phyloP scores from a whole-genome alignment of 2,113 vertebrate genomes.

The Entosphenus tridentatus region DNA sequence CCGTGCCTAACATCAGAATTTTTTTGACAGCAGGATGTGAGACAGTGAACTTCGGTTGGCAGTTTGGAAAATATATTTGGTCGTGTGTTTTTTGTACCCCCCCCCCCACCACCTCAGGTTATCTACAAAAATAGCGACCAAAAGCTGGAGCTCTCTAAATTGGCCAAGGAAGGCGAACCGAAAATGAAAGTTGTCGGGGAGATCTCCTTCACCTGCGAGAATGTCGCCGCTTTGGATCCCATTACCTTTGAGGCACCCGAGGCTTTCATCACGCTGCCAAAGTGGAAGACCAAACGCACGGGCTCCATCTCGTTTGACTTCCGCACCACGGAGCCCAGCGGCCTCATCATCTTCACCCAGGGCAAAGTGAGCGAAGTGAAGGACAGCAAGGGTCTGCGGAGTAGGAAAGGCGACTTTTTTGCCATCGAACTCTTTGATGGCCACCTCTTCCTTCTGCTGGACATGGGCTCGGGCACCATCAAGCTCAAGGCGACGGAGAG shows the following conservation, averaged over 20 bases:
- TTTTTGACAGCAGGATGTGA: no score
- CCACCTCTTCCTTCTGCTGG: constrained; percentile 69
- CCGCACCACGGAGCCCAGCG: constrained; percentile 55
- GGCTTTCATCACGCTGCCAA: constrained; percentile 44
- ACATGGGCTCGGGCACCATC: constrained; percentile 94
- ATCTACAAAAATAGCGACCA: constrained; percentile 93
- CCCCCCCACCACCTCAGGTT: constrained; percentile 25
- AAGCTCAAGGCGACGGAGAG: constrained; percentile 77
- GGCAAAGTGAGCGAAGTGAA: constrained; percentile 77
- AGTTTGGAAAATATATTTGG: no score
- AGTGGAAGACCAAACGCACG: constrained; percentile 48
- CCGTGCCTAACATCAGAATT: no score
- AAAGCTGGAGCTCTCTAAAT: constrained; percentile 58
- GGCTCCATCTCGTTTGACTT: constrained; percentile 76
- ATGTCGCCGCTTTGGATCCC: constrained; percentile 54
- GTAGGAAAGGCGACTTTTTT: constrained; percentile 87
- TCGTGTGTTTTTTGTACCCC: no score
- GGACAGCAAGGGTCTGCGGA: constrained; percentile 61
- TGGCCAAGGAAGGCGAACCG: constrained; percentile 53
- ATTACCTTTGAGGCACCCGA: constrained; percentile 50
- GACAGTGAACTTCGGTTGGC: no score
- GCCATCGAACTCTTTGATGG: constrained; percentile 95
- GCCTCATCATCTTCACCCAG: constrained; percentile 81
- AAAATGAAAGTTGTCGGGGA: constrained; percentile 64
- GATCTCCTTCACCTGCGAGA: constrained; percentile 55